Conservation (phyloP, 2,797 vertebrate species). For the Aphelocoma californica region DNA sequence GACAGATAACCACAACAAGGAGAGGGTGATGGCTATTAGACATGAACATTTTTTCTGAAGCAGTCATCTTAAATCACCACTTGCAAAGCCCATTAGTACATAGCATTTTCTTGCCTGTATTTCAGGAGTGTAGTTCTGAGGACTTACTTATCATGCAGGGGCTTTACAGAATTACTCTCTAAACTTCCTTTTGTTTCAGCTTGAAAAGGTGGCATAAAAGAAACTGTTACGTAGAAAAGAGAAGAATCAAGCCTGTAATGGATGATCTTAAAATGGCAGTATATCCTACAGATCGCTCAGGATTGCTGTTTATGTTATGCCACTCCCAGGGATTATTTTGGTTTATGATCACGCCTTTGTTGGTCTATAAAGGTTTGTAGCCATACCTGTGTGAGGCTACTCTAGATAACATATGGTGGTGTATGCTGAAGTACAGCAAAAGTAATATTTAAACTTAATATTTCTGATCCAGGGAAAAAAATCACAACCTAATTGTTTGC, state of each 20-base stretch:
- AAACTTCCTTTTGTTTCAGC: neutral
- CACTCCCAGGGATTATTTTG: neutral
- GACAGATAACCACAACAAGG: neutral
- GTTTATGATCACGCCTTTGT: neutral
- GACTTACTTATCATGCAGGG: neutral
- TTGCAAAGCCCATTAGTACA: neutral
- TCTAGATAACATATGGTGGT: neutral
- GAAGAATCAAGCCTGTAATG: neutral
- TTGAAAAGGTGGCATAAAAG: neutral
- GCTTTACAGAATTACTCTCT: neutral
- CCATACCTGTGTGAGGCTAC: neutral
- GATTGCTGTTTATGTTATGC: neutral
- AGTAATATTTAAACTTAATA: neutral
- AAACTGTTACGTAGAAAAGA: neutral
- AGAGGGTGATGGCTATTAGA: conserved; percentile 6
- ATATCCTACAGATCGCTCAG: neutral
- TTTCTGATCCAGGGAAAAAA: neutral
- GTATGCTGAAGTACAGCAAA: neutral
- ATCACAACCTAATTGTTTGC: neutral
- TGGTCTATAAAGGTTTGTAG: neutral
- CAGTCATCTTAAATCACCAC: neutral
- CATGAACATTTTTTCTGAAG: neutral
- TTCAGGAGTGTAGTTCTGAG: neutral
- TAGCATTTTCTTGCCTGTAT: neutral
- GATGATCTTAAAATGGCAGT: neutral